These are phyloP conservation scores for Struthio camelus DNA, from an alignment of 2,113 vertebrate species.

Conservation along the genomic window DNA sequence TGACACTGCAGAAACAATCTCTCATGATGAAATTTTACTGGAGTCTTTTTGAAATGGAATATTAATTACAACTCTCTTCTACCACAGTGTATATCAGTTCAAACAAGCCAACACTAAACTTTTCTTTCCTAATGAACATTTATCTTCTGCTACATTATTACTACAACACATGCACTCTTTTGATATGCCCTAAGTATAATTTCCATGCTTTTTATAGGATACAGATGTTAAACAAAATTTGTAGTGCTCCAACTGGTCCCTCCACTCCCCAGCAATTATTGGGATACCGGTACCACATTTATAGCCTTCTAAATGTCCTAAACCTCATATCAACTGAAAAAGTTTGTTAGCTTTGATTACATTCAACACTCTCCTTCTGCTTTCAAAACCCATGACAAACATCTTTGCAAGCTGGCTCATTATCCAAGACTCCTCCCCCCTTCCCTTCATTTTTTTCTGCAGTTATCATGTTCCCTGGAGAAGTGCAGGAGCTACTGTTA, in stretches of 20 bases:
- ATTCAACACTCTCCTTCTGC: not conserved
- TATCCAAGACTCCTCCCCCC: not conserved
- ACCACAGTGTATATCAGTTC: not conserved
- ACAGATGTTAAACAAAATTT: conserved; percentile 53
- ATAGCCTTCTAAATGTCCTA: not conserved
- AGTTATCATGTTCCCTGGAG: conserved; percentile 31
- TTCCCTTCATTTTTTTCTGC: not conserved
- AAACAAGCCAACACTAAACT: not conserved
- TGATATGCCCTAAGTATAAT: conserved; percentile 1
- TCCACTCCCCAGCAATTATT: conserved; percentile 7
- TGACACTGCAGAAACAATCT: not conserved
- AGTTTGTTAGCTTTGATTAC: conserved; percentile 43
- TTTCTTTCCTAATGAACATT: not conserved
- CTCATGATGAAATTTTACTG: not conserved
- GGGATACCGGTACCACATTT: conserved; percentile 66
- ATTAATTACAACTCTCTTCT: not conserved
- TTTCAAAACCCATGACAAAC: not conserved
- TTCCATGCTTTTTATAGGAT: conserved; percentile 28
- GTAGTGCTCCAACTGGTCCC: conserved; percentile 40
- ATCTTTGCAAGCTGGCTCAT: conserved; percentile 9
- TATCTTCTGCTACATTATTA: not conserved
- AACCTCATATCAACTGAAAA: conserved; percentile 38
- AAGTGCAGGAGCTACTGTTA: not conserved
- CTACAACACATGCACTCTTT: not conserved
- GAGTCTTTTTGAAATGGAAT: not conserved